Evolutionary conservation across 2,797 vertebrate genomes (phyloP).

Genomic region (Gorsachius magnificus): DNA sequence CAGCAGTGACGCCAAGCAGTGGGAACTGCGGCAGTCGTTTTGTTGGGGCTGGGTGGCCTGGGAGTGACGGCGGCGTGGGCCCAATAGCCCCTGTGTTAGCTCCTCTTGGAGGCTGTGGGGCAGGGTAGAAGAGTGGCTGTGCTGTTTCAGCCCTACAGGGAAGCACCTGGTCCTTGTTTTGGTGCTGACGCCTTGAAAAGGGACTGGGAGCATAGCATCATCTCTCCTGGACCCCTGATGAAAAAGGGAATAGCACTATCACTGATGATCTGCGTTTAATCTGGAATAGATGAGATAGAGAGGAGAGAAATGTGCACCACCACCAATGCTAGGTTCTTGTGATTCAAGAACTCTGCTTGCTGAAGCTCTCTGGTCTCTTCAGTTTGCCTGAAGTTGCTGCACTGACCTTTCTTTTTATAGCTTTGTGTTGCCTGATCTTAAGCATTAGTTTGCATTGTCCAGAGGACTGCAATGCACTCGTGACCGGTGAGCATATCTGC

Average conservation of each 20-base stretch:
- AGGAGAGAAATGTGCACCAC: background rate
- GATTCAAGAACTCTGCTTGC: background rate
- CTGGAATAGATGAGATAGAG: background rate
- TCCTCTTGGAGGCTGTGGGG: background rate
- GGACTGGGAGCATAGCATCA: background rate
- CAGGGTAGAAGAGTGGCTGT: background rate
- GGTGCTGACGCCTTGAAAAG: background rate
- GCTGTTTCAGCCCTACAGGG: background rate
- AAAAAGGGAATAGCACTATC: background rate
- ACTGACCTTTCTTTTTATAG: background rate
- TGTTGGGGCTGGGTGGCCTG: background rate
- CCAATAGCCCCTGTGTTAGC: fast-evolving
- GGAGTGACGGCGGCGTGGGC: background rate
- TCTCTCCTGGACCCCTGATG: background rate
- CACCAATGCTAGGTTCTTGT: background rate
- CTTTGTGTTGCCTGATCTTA: background rate
- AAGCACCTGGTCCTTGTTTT: background rate
- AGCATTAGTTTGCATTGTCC: background rate
- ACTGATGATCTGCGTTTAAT: background rate
- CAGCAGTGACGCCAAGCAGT: background rate
- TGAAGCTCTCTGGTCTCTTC: background rate
- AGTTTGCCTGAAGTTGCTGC: background rate
- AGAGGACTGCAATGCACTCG: background rate
- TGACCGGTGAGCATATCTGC: background rate
- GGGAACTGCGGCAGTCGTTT: background rate